phyloP scores from a whole-genome alignment of 2,113 vertebrate genomes.

The Amphiprion ocellaris region DNA sequence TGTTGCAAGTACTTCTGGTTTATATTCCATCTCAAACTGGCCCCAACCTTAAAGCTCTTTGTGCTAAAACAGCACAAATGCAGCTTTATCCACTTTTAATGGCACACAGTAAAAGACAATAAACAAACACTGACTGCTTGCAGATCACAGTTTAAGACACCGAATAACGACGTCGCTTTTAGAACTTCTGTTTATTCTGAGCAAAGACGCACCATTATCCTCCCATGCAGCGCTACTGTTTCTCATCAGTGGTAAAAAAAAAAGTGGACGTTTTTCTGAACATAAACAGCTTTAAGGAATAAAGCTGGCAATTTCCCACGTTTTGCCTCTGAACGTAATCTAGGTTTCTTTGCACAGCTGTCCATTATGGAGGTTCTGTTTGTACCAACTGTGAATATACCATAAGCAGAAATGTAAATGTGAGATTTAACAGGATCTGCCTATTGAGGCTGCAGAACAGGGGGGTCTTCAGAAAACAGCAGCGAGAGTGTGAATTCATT shows the following conservation, averaged over 20 bases:
- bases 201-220: constrained; percentile 2
- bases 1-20: no score
- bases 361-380: neutral
- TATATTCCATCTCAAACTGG: no score
- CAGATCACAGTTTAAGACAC: neutral
- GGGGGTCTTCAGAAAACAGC: neutral
- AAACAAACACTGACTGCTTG: neutral
- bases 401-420: neutral
- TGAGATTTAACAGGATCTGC: neutral
- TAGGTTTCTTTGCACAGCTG: neutral
- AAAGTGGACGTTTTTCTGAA: neutral
- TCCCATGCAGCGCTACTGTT: neutral
- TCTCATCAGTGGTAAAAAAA: neutral
- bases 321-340: neutral
- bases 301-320: neutral
- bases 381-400: neutral
- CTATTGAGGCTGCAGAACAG: no score
- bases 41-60: neutral
- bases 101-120: neutral
- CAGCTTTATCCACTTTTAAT: neutral
- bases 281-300: constrained; percentile 1
- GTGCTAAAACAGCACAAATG: neutral
- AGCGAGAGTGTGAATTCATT: neutral
- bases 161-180: no score
- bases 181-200: neutral